Evolutionary conservation across 2,797 vertebrate genomes (phyloP).

Genomic region (Phylloscopus collybita): DNA sequence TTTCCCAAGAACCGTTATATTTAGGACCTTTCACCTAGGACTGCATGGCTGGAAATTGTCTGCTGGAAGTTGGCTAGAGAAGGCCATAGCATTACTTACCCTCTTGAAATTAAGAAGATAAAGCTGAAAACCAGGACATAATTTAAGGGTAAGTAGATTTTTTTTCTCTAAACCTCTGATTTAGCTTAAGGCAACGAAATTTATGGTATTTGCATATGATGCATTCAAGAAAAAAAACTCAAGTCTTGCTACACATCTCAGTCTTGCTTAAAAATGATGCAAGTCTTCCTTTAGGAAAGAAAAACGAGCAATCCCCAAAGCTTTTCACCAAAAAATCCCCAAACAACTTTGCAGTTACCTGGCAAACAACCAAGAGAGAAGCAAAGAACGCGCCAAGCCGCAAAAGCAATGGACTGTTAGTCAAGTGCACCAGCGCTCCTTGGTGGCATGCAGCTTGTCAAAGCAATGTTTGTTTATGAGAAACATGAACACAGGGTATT

Average conservation of each 20-base stretch:
- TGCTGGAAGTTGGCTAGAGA: neutral
- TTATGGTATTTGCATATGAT: slow-evolving; percentile 17
- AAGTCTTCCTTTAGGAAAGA: slow-evolving; percentile 13
- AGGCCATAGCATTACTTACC: neutral
- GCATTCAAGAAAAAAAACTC: neutral
- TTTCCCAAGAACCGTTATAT: neutral
- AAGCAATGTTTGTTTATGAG: neutral
- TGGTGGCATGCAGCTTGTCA: neutral
- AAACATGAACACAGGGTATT: neutral
- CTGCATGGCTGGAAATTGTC: neutral
- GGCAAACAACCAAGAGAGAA: slow-evolving; percentile 2
- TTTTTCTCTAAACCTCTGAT: neutral
- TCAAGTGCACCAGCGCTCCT: neutral
- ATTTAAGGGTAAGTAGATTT: neutral
- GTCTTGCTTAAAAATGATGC: slow-evolving; percentile 21
- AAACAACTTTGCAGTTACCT: neutral
- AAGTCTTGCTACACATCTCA: slow-evolving; percentile 15
- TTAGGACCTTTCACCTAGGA: neutral
- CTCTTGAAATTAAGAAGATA: neutral
- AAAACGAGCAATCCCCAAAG: neutral
- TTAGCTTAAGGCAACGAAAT: slow-evolving; percentile 5
- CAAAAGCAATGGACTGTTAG: neutral
- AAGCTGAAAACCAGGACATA: neutral
- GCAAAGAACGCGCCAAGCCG: neutral
- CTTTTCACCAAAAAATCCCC: slow-evolving; percentile 21